These are phyloP conservation scores for Aplysina aerophoba DNA, from an alignment of 37 sponge, comb jelly and placozoan genomes.

Conservation along the genomic window DNA sequence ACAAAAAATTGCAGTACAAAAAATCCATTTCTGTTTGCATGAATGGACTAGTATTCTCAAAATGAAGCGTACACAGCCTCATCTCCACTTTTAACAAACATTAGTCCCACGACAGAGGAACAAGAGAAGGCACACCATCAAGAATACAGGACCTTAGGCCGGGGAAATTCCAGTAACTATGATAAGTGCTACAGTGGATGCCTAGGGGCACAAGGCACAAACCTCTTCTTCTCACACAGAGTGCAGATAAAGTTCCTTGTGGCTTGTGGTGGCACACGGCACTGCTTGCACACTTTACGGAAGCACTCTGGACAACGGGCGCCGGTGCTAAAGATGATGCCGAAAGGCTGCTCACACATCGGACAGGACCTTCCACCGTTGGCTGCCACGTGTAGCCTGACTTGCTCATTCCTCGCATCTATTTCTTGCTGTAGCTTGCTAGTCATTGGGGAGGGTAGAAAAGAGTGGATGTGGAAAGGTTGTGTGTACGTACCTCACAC, in stretches of 20 bases:
- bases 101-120: no score
- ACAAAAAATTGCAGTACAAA: no score
- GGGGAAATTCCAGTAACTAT: no score
- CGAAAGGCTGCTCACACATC: background rate
- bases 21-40: no score
- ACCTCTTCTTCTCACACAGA: constrained; percentile 47
- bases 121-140: no score
- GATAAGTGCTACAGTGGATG: no score
- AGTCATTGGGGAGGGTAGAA: background rate
- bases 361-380: constrained; percentile 1
- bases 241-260: constrained; percentile 36
- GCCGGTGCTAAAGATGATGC: constrained; percentile 41
- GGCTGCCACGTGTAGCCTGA: background rate
- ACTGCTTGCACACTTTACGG: constrained; percentile 44
- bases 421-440: constrained; percentile 3
- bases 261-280: constrained; percentile 24
- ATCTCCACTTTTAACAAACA: no score
- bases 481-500: no score
- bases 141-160: no score
- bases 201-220: background rate
- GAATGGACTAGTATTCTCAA: no score
- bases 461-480: no score
- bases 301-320: constrained; percentile 40
- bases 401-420: background rate
- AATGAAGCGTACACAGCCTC: no score